These are phyloP conservation scores for Cecropterus lyciades DNA, from an alignment of 1,140 invertebrate species.

Conservation along the genomic window DNA sequence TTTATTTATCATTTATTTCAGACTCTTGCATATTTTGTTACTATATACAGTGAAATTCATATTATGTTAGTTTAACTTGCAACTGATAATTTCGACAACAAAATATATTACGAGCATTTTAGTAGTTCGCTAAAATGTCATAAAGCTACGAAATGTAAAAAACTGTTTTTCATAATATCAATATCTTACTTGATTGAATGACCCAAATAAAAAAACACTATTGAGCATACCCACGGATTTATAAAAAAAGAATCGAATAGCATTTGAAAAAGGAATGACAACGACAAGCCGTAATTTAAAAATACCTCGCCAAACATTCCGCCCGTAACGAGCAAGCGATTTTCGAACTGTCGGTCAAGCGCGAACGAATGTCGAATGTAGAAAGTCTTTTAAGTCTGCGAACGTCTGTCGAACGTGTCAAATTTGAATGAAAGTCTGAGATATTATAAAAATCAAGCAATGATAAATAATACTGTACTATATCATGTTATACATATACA, in stretches of 20 bases:
- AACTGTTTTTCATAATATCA: too few relatives aligned
- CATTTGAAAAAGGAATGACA: slow-evolving; percentile 27
- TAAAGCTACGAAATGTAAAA: not conserved
- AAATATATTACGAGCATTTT: too few relatives aligned
- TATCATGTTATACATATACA: too few relatives aligned
- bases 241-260: slow-evolving; percentile 16
- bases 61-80: too few relatives aligned
- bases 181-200: not conserved
- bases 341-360: slow-evolving; percentile 14
- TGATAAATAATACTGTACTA: too few relatives aligned
- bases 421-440: not conserved
- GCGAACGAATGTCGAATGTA: not conserved
- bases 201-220: not conserved
- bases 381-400: not conserved
- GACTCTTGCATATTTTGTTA: too few relatives aligned
- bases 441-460: too few relatives aligned
- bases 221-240: not conserved
- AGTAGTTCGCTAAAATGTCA: too few relatives aligned
- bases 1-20: too few relatives aligned
- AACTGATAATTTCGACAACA: too few relatives aligned
- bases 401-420: not conserved
- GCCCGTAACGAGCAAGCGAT: slow-evolving; percentile 19
- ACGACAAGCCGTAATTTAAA: slow-evolving; percentile 21
- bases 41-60: too few relatives aligned
- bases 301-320: slow-evolving; percentile 22